Base-by-base conservation (phyloP, 2,797 vertebrate species). In the Hippocampus kuda region DNA sequence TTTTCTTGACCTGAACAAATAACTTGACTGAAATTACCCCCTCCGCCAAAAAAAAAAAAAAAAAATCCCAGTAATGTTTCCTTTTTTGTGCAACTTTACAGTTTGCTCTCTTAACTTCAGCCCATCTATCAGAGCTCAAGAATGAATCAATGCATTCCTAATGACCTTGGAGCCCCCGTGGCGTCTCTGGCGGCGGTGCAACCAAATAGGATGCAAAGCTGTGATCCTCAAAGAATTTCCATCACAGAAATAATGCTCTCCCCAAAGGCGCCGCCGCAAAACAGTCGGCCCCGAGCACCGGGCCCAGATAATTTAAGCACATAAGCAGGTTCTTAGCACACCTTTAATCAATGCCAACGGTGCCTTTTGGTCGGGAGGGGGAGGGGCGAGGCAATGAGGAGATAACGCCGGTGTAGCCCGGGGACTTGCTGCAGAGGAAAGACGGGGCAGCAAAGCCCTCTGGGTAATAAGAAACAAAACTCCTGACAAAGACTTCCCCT, bases 201-300 rank as follows among this genome's bases (percentile, higher is more conserved):
- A 86, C 88, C 84, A 90, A 91, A 91, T 91, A 90, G 89, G 89
- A 92, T 90, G 89, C 88, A 90, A 89, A 90, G 88, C 89, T 89
- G 84, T 79, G 82, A 90, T 91, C 89, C 90, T 91, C 85, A 92
- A 90, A 91, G 88, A 89, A 87, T 90, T 89, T 85, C 85, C 86
- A 89, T 89, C 85, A 83, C 83, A 84, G 83, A 86, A 91, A 90
- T 90, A 92, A 91, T 88, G 77, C 84, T 68, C 75, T 90, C 90
- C 90, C 59, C 88, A 79, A 65, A 80, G 88, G 87, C 85, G 77
- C 85, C 30, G 84, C 85, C 84, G 87, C 83, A 82, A 90, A 90
- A 89, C 79, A 84, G 83, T 86, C 59, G 80, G 86, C 90, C 90
- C 87, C 74, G 44, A 89, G 89, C 90, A 81, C 86, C 76, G 86